Percentiles rank a stretch among this genome's conserved stretches.
phyloP scores from a whole-genome alignment of 1,140 invertebrate genomes.

The Cyphomyrmex costatus region DNA sequence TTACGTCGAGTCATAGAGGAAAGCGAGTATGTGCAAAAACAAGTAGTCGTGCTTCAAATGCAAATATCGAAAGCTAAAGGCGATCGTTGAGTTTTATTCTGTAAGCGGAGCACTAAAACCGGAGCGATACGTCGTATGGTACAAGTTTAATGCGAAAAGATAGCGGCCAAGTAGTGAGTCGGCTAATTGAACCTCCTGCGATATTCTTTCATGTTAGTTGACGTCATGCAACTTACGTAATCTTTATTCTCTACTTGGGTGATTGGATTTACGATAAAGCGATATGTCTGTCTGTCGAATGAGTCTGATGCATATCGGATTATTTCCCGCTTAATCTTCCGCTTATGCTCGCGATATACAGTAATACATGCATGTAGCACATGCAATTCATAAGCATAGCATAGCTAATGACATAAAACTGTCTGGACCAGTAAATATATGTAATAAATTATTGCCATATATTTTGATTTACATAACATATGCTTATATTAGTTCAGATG shows the following conservation, averaged over 20 bases:
- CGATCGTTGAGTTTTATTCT: not conserved
- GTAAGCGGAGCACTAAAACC: not conserved
- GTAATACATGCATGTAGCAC: not conserved
- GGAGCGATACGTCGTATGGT: not conserved
- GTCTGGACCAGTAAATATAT: too few species aligned
- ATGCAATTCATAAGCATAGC: too few species aligned
- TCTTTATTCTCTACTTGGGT: not conserved
- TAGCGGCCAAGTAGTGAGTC: not conserved
- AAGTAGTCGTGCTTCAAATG: slow-evolving; percentile 5
- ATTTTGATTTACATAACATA: too few species aligned
- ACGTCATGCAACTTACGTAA: not conserved
- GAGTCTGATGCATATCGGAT: not conserved
- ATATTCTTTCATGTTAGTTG: not conserved
- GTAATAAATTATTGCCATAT: too few species aligned
- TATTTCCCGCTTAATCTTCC: not conserved
- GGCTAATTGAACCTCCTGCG: not conserved
- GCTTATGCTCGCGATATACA: not conserved
- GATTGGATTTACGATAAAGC: not conserved
- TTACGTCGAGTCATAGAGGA: not conserved
- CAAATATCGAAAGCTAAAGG: slow-evolving; percentile 15
- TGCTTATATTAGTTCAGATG: too few species aligned
- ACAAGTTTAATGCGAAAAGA: slow-evolving; percentile 17
- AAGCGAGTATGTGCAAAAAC: not conserved
- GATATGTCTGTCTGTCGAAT: not conserved
- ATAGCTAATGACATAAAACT: too few species aligned